phyloP scores from a whole-genome alignment of 2,113 vertebrate genomes.

The Lagopus leucura region DNA sequence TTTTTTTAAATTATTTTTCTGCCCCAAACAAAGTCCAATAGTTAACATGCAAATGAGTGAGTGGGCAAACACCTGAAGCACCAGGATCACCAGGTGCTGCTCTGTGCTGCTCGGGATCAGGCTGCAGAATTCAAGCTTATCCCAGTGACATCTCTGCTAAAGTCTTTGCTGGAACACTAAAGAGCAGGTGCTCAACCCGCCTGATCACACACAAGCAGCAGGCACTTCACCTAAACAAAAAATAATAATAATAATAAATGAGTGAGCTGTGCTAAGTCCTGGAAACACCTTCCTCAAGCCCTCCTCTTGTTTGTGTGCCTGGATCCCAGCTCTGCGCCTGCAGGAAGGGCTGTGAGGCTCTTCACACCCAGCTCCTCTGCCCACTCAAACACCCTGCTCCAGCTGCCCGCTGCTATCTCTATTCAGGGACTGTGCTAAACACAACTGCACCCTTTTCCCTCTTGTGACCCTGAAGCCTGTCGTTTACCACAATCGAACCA shows the following conservation, averaged over 20 bases:
- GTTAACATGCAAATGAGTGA: not conserved
- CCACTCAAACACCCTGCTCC: not conserved
- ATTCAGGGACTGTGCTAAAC: conserved; percentile 1
- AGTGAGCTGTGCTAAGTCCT: not conserved
- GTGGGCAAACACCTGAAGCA: not conserved
- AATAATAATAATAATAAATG: too few relatives aligned
- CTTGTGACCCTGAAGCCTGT: not conserved
- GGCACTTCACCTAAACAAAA: not conserved
- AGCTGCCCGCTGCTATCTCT: not conserved
- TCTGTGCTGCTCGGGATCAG: not conserved
- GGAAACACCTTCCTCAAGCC: not conserved
- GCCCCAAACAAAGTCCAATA: not conserved
- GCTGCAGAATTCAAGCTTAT: conserved; percentile 31
- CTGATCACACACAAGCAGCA: not conserved
- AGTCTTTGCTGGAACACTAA: not conserved
- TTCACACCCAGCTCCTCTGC: not conserved
- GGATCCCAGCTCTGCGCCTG: accelerated
- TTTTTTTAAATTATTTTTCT: not conserved
- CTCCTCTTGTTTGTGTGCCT: not conserved
- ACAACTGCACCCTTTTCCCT: not conserved
- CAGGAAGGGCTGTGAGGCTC: not conserved
- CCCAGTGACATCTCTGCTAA: not conserved
- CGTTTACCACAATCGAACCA: conserved; percentile 57
- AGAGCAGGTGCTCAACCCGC: not conserved
- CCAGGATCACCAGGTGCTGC: not conserved